Base-by-base conservation (phyloP, 2,888 invertebrate genomes). In the Esperia sulphurella region DNA sequence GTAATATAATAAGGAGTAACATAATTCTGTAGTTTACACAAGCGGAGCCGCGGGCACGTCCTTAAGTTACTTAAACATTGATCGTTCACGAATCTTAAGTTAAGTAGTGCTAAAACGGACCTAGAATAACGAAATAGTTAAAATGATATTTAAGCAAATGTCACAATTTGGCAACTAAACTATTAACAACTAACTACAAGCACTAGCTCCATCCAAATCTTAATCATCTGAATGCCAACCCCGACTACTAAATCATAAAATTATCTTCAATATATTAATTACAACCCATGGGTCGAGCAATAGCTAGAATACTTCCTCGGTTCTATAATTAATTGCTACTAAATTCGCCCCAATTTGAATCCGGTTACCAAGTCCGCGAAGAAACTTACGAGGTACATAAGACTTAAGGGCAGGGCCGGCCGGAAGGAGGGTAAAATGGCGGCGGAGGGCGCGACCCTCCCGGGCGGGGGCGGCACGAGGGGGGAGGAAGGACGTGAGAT, bases 331-430 rank as follows among this genome's bases (percentile, higher is more conserved):
- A 89, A 89, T 89, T 88, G 88, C 88, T 88, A 89, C 88, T 88
- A 88, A 89, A 89, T 88, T 89, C 84, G 85, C 80, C 81, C 85
- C 86, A 88, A 88, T 89, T 88, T 84, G 88, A 88, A 88, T 88
- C 88, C 89, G 84, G 86, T 83, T 86, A 81, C 82, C 79, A 80
- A 88, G 88, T 86, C 88, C 85, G 78, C 79, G 83, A 89, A 88
- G 89, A 88, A 88, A 88, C 87, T 88, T 87, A 87, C 86, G 75
- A 84, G 79, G 88, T 89, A 89, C 87, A 88, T 88, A 88, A 86
- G 88, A 88, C 87, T 88, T 87, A 88, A 88, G 88, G 88, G 87
- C 88, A 79, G 88, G 82, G 78, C 83, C 79, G 84, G 76, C 84
- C 85, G 88, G 88, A 88, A 83, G 85, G 84, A 83, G 88, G 86